phyloP scores from a whole-genome alignment of 1,140 invertebrate genomes.

The Halictus rubicundus region DNA sequence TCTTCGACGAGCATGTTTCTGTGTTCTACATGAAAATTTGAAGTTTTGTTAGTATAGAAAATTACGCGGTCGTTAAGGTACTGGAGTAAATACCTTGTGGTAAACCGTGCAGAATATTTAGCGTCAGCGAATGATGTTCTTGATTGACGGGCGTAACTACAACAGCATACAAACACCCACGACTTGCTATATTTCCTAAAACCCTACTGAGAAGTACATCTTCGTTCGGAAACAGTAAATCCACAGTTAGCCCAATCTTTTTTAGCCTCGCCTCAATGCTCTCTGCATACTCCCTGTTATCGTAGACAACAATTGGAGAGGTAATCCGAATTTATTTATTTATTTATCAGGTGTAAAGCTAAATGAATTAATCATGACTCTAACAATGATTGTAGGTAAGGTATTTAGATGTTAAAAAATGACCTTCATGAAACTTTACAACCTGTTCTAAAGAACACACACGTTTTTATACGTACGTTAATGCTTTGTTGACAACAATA shows the following conservation, averaged over 20 bases:
- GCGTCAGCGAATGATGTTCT: constrained; percentile 90
- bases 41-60: background rate
- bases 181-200: constrained; percentile 92
- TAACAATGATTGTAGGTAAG: background rate
- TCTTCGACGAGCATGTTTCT: constrained; percentile 97
- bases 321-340: constrained; percentile 4
- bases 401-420: background rate
- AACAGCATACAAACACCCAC: constrained; percentile 93
- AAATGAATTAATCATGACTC: background rate
- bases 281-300: constrained; percentile 91
- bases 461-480: constrained; percentile 85
- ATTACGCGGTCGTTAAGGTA: background rate
- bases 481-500: constrained; percentile 88
- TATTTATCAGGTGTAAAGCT: background rate
- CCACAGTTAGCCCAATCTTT: constrained; percentile 89
- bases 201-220: constrained; percentile 91
- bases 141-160: constrained; percentile 92
- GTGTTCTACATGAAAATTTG: constrained; percentile 85
- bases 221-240: constrained; percentile 94
- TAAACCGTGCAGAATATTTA: constrained; percentile 94
- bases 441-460: background rate
- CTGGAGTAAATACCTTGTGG: constrained; percentile 87
- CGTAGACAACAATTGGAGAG: constrained; percentile 48
- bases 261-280: constrained; percentile 92
- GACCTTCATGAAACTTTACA: background rate